Conservation (phyloP, 2,113 vertebrate species). For the Lepidothrix coronata region DNA sequence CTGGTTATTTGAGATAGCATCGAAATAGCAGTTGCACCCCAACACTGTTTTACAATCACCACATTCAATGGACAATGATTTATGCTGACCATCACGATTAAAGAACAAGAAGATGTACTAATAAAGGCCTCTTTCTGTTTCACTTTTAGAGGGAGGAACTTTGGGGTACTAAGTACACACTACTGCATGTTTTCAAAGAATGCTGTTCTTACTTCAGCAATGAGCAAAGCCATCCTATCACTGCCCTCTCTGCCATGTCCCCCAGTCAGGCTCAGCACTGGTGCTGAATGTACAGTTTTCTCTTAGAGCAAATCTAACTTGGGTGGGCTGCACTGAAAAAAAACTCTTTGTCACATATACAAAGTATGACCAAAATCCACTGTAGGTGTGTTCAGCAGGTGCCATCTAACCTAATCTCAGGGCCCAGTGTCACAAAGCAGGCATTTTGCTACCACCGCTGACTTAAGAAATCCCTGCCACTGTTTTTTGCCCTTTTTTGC, state of each 20-base stretch:
- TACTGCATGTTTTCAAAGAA: not conserved
- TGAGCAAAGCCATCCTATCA: not conserved
- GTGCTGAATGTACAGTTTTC: not conserved
- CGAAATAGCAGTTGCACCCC: not conserved
- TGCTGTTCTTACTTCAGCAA: not conserved
- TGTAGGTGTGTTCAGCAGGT: not conserved
- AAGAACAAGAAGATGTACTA: not conserved
- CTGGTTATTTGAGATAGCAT: not conserved
- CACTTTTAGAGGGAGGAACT: not conserved
- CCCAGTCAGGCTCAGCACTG: not conserved
- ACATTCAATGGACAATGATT: not conserved
- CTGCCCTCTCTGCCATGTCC: not conserved
- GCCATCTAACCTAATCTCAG: not conserved
- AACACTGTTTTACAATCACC: not conserved
- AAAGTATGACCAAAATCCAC: not conserved
- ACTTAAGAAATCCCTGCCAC: not conserved
- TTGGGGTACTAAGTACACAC: not conserved
- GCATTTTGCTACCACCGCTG: not conserved
- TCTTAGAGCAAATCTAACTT: not conserved
- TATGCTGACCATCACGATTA: not conserved
- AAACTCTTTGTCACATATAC: not conserved
- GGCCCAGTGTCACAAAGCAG: not conserved
- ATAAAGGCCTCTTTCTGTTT: not conserved
- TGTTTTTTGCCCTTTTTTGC: not conserved
- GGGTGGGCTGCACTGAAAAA: not conserved